These are phyloP conservation scores for Drosophila affinis DNA, from an alignment of 2,888 invertebrate species.

Conservation along the genomic window DNA sequence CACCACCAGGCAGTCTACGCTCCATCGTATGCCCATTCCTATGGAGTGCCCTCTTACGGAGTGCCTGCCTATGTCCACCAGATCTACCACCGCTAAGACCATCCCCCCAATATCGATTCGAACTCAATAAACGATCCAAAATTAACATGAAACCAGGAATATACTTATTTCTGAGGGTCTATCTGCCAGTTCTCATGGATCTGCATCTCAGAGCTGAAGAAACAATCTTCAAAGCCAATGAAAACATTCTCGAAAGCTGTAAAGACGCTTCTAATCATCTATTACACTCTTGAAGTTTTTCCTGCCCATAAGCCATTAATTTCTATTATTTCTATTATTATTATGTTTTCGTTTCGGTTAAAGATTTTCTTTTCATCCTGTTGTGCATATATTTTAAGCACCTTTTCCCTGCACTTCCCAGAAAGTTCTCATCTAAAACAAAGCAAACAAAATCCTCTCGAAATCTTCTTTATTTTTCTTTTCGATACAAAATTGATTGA, in stretches of 20 bases:
- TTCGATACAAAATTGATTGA: not conserved
- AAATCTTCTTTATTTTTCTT: not conserved
- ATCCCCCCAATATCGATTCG: not conserved
- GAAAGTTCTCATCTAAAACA: no score
- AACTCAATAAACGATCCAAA: constrained; percentile 12
- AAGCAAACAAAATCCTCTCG: not conserved
- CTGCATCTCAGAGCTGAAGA: no score
- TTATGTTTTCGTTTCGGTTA: constrained; percentile 5
- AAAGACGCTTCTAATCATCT: not conserved
- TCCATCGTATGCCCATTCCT: not conserved
- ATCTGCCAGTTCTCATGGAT: no score
- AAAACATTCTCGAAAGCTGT: constrained; percentile 3
- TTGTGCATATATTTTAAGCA: no score
- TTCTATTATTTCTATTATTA: no score
- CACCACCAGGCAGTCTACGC: constrained; percentile 15
- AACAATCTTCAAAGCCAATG: not conserved
- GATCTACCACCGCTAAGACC: constrained; percentile 27
- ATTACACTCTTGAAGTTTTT: not conserved
- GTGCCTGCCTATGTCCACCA: constrained; percentile 32
- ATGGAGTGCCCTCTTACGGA: constrained; percentile 24
- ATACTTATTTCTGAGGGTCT: not conserved
- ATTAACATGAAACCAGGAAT: not conserved
- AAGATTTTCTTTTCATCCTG: no score
- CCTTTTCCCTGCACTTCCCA: no score
- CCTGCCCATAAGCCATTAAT: constrained; percentile 14